A percentile compares a stretch with the other conserved stretches of the same genome.
Conservation (phyloP, 2,797 vertebrate genomes). For the Sebastes itinus region DNA sequence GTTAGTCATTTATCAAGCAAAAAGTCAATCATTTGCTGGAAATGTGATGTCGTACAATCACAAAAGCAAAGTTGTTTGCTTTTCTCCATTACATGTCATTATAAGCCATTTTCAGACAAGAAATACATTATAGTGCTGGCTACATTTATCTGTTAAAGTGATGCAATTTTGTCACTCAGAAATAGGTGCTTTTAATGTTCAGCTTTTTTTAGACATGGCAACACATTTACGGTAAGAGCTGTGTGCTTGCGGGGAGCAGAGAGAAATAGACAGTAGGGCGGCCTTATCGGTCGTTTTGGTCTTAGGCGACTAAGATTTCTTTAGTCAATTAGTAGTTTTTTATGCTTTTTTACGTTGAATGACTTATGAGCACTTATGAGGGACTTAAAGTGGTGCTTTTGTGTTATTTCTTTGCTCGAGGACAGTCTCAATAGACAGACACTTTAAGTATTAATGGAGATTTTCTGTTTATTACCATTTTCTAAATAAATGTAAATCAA, state of each 20-base stretch:
- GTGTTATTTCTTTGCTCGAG: no score
- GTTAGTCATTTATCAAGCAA: neutral
- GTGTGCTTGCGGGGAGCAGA: neutral
- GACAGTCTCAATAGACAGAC: no score
- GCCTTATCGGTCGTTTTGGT: no score
- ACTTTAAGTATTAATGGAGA: no score
- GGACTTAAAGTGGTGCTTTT: no score
- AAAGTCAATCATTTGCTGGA: neutral
- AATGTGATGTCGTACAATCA: neutral
- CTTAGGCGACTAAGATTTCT: no score
- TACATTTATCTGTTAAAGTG: neutral
- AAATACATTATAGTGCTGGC: no score
- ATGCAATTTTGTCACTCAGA: neutral
- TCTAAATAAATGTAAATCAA: neutral
- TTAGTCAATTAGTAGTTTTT: accelerated
- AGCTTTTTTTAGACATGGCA: neutral
- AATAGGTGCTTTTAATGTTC: neutral
- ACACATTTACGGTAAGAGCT: neutral
- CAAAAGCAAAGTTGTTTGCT: neutral
- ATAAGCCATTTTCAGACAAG: neutral
- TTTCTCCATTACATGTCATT: neutral
- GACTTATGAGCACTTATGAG: no score
- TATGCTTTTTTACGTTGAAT: no score
- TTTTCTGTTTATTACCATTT: neutral
- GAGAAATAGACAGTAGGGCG: neutral